A percentile compares a stretch with the other conserved stretches of the same genome.
phyloP scores from a whole-genome alignment of 64 coral and sea anemone genomes.

The Montipora efflorescens region DNA sequence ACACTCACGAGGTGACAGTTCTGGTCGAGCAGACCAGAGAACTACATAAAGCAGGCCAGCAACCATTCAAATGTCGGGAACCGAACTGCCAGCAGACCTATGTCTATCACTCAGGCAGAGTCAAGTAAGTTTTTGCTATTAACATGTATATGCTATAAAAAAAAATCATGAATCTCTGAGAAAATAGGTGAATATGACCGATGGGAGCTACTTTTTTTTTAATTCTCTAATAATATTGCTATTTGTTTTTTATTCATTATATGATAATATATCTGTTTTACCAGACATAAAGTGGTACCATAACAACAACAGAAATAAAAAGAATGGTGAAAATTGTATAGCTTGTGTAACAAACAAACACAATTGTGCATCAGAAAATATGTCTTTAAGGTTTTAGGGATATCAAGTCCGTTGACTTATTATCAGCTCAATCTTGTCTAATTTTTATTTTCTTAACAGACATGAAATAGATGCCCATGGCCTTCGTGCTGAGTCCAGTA shows the following conservation, averaged over 20 bases:
- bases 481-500: slow-evolving; percentile 23
- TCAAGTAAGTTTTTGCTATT: slow-evolving; percentile 29
- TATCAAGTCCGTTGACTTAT: neutral
- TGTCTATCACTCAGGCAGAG: neutral
- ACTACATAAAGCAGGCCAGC: neutral
- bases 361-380: slow-evolving; percentile 4
- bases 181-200: slow-evolving; percentile 18
- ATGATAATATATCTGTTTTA: slow-evolving; percentile 23
- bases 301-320: neutral
- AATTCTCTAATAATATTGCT: slow-evolving; percentile 19
- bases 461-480: slow-evolving; percentile 24
- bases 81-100: slow-evolving; percentile 17
- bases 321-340: slow-evolving; percentile 16
- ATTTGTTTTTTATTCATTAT: slow-evolving; percentile 28
- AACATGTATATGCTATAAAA: slow-evolving; percentile 9
- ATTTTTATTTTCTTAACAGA: slow-evolving; percentile 10
- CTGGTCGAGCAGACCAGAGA: too few relatives aligned
- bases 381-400: neutral
- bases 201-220: slow-evolving; percentile 6
- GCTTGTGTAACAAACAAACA: slow-evolving; percentile 17
- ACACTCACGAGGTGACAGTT: too few relatives aligned
- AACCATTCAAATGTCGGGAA: slow-evolving; percentile 23
- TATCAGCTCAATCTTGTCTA: neutral
- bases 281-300: slow-evolving; percentile 8
- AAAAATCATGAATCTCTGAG: neutral